Evolutionary conservation across 2,113 vertebrate species (phyloP).

Genomic region (Microcebus jonahi): DNA sequence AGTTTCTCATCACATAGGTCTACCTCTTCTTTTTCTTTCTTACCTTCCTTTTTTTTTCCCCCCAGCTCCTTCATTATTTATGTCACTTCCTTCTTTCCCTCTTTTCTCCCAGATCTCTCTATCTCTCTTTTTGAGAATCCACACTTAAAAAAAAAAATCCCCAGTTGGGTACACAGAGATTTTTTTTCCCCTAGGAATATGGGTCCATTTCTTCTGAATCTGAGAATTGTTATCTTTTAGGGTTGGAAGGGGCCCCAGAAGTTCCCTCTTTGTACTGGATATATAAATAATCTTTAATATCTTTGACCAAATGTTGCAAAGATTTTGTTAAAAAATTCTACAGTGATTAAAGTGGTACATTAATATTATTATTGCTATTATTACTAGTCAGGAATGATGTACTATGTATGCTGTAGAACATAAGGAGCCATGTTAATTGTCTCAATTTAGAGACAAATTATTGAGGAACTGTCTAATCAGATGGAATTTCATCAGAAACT

Average conservation of each 20-base stretch:
- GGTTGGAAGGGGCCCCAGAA: not conserved
- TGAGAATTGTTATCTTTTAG: not conserved
- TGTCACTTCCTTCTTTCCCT: not conserved
- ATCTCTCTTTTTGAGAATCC: not conserved
- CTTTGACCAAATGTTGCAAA: not conserved
- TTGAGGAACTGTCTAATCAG: not conserved
- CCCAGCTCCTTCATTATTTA: not conserved
- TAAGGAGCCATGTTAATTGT: not conserved
- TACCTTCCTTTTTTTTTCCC: not conserved
- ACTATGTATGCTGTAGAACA: not conserved
- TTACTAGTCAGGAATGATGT: not conserved
- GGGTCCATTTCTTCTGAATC: not conserved
- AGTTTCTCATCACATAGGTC: not conserved
- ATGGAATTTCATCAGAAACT: not conserved
- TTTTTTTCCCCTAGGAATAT: not conserved
- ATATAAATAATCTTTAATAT: not conserved
- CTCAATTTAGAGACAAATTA: not conserved
- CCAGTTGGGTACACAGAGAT: not conserved
- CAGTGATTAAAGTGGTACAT: not conserved
- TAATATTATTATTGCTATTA: not conserved
- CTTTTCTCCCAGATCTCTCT: not conserved
- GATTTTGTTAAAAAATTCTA: not conserved
- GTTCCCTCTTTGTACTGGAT: not conserved
- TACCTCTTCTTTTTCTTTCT: not conserved
- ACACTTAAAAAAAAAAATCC: not conserved